Evolutionary conservation across 2,888 invertebrate species (phyloP), one percentile per base, ranked within the genome.

Genomic region (Alcis repandata): DNA sequence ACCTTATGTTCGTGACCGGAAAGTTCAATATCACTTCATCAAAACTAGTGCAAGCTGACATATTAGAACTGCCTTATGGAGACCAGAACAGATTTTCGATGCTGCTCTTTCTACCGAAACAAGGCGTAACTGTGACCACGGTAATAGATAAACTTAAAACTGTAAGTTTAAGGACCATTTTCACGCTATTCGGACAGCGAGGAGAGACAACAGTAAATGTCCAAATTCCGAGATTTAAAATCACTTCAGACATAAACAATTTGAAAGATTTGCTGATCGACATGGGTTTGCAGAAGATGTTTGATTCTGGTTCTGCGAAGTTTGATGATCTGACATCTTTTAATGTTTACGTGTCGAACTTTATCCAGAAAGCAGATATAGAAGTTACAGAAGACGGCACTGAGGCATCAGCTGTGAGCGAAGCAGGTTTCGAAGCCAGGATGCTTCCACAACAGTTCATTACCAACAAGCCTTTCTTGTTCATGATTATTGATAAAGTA

Each of bases 101-200:
- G 96, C 83, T 96, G 7, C 75, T 96, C 2, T 86, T 96, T 64
- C 77, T 96, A 32, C 96, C 96, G 0, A 80, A 90, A 56, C 79
- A 84, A 33, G 91, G 90, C 22, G 85, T 88, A 15, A 77, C 87
- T 0, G 62, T 94, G 3, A 77, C 81, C 2, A 83, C 82, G 3
- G 90, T 96, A 0, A 80, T 95, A 0, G 85, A 92, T 0, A 87
- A 88, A 13, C 76, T 96, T n/a, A 85, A 87, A 11, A 76, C 70
- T 0, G 76, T 93, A 13, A 93, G 94, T 61, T 79, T 94, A 70
- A 80, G 82, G 0, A 85, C 90, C 0, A 86, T 96, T 33, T 88
- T 95, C 38, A 76, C 84, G 2, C 77, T 85, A 7, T 87, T 95
- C 36, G 76, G 80, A 0, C 78, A 79, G 17, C 79, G 87, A 1